Evolutionary conservation across 2,888 invertebrate species (phyloP), one percentile per base, ranked within the genome.

Genomic region (Liopterus haemorrhoidalis): DNA sequence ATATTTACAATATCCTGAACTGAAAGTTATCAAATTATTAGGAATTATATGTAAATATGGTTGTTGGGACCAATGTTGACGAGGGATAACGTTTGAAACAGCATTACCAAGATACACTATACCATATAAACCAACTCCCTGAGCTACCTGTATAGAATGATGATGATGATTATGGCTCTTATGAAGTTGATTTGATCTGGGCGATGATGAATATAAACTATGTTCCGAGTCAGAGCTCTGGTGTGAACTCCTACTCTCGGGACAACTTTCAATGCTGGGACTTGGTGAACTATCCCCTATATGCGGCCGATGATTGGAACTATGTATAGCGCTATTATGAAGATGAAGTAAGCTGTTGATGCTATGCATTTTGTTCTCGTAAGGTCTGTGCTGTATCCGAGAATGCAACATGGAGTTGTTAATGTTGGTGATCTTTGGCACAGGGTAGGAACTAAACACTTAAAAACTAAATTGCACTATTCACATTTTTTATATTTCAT

Each of bases 81-180:
- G n/a, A n/a, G n/a, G n/a, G n/a, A n/a, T n/a, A n/a, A n/a, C n/a
- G n/a, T n/a, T n/a, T n/a, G n/a, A n/a, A n/a, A n/a, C n/a, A n/a
- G n/a, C n/a, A n/a, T n/a, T n/a, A n/a, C n/a, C n/a, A n/a, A n/a
- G n/a, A n/a, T n/a, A n/a, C n/a, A n/a, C n/a, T n/a, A n/a, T n/a
- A n/a, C n/a, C n/a, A n/a, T n/a, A n/a, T n/a, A n/a, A n/a, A n/a
- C n/a, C n/a, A n/a, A n/a, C n/a, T n/a, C n/a, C n/a, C n/a, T n/a
- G n/a, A n/a, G n/a, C n/a, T n/a, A n/a, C n/a, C n/a, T n/a, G n/a
- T n/a, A n/a, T n/a, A n/a, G n/a, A n/a, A n/a, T n/a, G n/a, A 50
- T 68, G 67, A 49, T 74, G 71, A 32, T 75, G 72, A 52, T 71
- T 57, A 43, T 61, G 59, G 9, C 57, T 53, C 25, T 56, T 58